Percentiles rank a stretch among this genome's conserved stretches.
phyloP scores from a whole-genome alignment of 2,113 vertebrate species.

The Pterophyllum scalare region DNA sequence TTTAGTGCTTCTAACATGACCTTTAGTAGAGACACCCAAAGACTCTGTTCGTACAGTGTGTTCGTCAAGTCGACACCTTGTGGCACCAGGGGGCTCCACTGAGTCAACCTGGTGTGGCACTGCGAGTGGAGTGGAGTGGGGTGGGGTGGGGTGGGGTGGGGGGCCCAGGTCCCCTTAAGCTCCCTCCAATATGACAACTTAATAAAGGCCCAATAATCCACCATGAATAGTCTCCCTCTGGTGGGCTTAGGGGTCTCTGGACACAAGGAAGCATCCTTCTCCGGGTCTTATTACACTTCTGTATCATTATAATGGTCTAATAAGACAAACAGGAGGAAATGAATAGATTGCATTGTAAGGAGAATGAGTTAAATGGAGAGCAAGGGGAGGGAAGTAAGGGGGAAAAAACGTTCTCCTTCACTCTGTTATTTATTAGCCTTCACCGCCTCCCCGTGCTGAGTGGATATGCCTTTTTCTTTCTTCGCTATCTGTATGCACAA shows the following conservation, averaged over 20 bases:
- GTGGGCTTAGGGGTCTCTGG: slow-evolving; percentile 28
- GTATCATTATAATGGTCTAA: slow-evolving; percentile 33
- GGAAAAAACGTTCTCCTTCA: background rate
- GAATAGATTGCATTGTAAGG: slow-evolving; percentile 1
- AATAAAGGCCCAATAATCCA: slow-evolving; percentile 55
- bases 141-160: background rate
- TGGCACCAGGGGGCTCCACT: slow-evolving; percentile 46
- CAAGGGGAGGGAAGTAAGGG: background rate
- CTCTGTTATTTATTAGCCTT: slow-evolving; percentile 18
- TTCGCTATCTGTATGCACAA: background rate
- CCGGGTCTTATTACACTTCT: slow-evolving; percentile 28
- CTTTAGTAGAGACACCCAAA: background rate
- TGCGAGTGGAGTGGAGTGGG: background rate
- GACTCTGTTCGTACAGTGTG: background rate
- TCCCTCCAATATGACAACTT: slow-evolving; percentile 50
- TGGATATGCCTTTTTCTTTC: background rate
- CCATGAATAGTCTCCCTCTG: slow-evolving; percentile 30
- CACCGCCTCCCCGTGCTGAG: background rate
- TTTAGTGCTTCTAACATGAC: background rate
- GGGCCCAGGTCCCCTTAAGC: slow-evolving; percentile 43
- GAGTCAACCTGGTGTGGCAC: background rate
- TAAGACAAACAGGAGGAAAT: background rate
- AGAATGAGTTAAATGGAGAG: slow-evolving; percentile 9
- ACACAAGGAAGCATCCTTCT: slow-evolving; percentile 15
- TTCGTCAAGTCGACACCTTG: background rate